Base-by-base conservation (phyloP, 2,797 vertebrate species). In the Rhinichthys osculus region DNA sequence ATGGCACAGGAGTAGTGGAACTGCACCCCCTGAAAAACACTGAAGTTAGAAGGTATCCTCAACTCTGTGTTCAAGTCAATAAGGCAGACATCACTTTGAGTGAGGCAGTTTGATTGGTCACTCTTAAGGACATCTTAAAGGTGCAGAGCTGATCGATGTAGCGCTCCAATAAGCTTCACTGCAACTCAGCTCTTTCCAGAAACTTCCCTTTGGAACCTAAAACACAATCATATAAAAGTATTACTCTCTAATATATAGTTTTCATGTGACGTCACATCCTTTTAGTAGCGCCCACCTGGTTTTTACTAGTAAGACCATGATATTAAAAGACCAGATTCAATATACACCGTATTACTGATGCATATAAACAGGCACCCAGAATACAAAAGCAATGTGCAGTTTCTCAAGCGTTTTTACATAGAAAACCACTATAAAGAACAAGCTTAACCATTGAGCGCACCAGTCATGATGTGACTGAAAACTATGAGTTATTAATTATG, bases 171-270 rank as follows among this genome's bases (percentile, higher is more conserved):
- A 62, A 84, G 30, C 88, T 78, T 89, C 84, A 90, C 38, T 50
- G 21, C 76, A 84, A 85, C 87, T 86, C 84, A 88, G 78, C 38
- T 38, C 85, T 87, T 93, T 84, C 92, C 92, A 92, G 90, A 93
- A 89, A 57, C 87, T 74, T 91, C 85, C 66, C 47, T 91, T 92
- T 90, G 94, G 82, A 73, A 87, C 91, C 94, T 96, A 69, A 82
- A 92, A 88, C 72, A 80, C 19, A 84, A 80, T 66, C 14, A 69
- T 7, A 77, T 23, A n/a, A 52, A 52, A n/a, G 86, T 23, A 57
- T 82, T 38, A n/a, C 8, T 30, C 62, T 30, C 27, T 33, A 17
- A 30, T 16, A 30, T 6, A n/a, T 59, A 64, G 27, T 30, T 66
- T 66, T 66, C 27, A 64, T 1, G 13, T 64, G 59, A 64, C n/a